Conservation (phyloP, 2,797 vertebrate species). For the Buceros bicornis region DNA sequence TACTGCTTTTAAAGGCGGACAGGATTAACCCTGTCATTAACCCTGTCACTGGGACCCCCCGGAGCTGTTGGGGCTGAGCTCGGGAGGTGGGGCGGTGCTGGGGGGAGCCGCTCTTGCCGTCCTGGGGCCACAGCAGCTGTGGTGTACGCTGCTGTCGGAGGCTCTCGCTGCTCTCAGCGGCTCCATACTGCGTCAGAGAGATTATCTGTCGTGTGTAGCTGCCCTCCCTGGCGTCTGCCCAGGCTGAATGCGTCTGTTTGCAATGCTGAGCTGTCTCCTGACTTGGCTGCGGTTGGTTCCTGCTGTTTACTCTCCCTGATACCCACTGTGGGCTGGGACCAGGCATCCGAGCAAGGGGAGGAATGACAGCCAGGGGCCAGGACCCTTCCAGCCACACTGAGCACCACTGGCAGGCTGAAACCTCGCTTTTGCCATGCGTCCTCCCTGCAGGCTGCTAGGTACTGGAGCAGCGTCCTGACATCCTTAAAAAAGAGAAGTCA, state of each 20-base stretch:
- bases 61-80: background rate
- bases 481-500: background rate
- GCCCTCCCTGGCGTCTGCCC: background rate
- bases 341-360: fast-evolving
- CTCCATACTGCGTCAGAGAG: background rate
- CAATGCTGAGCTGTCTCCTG: background rate
- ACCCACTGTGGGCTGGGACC: background rate
- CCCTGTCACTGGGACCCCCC: fast-evolving
- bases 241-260: background rate
- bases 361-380: background rate
- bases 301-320: background rate
- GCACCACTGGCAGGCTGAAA: background rate
- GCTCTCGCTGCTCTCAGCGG: background rate
- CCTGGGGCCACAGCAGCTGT: fast-evolving
- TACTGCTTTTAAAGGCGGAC: background rate
- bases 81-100: fast-evolving
- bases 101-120: fast-evolving
- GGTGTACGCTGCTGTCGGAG: background rate
- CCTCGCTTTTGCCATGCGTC: background rate
- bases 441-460: background rate
- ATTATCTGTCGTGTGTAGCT: background rate
- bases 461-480: background rate
- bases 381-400: fast-evolving
- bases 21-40: background rate
- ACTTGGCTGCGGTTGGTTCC: background rate